A percentile compares a stretch with the other conserved stretches of the same genome.
phyloP scores from a whole-genome alignment of 2,888 invertebrate genomes.

The Dorcus hopei region DNA sequence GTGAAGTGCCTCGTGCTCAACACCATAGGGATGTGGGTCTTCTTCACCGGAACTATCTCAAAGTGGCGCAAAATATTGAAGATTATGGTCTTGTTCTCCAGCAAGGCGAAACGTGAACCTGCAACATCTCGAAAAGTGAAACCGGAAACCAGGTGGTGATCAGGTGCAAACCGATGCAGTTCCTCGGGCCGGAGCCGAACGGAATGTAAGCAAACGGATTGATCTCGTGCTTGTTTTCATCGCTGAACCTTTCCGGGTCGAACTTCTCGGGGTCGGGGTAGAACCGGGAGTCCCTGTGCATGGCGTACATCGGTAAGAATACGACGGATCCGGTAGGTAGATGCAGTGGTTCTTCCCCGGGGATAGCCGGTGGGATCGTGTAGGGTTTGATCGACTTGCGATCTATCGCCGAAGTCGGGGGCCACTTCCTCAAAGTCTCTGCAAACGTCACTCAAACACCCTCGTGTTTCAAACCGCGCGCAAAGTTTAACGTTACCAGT shows the following conservation, averaged over 20 bases:
- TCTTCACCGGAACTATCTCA: neutral
- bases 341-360: neutral
- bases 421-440: slow-evolving; percentile 8
- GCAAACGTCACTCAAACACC: slow-evolving; percentile 1
- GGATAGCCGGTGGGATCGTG: neutral
- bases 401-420: neutral
- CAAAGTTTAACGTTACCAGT: neutral
- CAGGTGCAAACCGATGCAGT: slow-evolving; percentile 37
- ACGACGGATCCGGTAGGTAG: slow-evolving; percentile 42
- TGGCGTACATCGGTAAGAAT: slow-evolving; percentile 46
- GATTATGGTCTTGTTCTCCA: neutral
- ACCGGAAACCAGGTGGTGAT: too few species aligned
- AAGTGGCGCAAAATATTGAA: neutral
- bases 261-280: slow-evolving; percentile 55
- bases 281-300: slow-evolving; percentile 55
- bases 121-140: too few species aligned
- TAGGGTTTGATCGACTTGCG: neutral
- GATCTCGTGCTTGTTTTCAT: slow-evolving; percentile 52
- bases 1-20: too few species aligned
- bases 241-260: slow-evolving; percentile 54
- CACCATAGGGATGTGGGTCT: neutral
- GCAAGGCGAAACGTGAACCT: neutral
- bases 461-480: too few species aligned
- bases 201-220: slow-evolving; percentile 53
- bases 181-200: slow-evolving; percentile 49